A percentile compares a stretch with the other conserved stretches of the same genome.
Conservation (phyloP, 1,140 invertebrate species). For the Formica exsecta region DNA sequence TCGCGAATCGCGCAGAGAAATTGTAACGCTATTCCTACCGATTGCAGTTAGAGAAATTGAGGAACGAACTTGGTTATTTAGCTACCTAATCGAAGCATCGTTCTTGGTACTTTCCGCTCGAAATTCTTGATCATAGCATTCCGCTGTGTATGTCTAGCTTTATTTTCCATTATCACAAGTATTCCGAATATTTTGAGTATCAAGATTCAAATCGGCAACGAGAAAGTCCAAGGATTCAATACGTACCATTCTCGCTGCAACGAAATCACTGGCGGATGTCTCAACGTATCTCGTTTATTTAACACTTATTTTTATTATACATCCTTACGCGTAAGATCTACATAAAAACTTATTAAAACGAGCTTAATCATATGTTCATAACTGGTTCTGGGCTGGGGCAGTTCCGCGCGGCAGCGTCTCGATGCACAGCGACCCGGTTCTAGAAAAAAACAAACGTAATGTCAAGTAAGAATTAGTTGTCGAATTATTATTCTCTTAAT, state of each 20-base stretch:
- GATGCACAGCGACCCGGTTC: slow-evolving; percentile 75
- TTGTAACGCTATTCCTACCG: not conserved
- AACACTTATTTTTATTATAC: slow-evolving; percentile 83
- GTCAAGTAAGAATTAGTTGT: not conserved
- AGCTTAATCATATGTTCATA: slow-evolving; percentile 83
- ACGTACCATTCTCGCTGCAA: not conserved
- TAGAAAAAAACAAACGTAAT: slow-evolving; percentile 69
- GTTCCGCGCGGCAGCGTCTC: slow-evolving; percentile 72
- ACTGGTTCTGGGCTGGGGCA: slow-evolving; percentile 80
- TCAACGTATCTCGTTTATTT: slow-evolving; percentile 82
- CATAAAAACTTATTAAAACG: slow-evolving; percentile 86
- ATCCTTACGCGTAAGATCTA: slow-evolving; percentile 83
- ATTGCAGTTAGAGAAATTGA: slow-evolving; percentile 35
- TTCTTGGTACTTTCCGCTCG: not conserved
- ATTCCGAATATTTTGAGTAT: not conserved
- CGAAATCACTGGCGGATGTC: slow-evolving; percentile 47
- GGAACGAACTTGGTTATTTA: not conserved
- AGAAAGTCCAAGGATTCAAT: not conserved
- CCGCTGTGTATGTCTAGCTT: not conserved
- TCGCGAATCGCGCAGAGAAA: slow-evolving; percentile 22
- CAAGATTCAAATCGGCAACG: not conserved
- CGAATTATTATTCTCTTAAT: not conserved
- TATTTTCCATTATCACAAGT: slow-evolving; percentile 9
- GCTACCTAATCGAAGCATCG: not conserved
- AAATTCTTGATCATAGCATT: not conserved